Evolutionary conservation across 2,888 invertebrate genomes (phyloP).

Genomic region (Xylota sylvarum): DNA sequence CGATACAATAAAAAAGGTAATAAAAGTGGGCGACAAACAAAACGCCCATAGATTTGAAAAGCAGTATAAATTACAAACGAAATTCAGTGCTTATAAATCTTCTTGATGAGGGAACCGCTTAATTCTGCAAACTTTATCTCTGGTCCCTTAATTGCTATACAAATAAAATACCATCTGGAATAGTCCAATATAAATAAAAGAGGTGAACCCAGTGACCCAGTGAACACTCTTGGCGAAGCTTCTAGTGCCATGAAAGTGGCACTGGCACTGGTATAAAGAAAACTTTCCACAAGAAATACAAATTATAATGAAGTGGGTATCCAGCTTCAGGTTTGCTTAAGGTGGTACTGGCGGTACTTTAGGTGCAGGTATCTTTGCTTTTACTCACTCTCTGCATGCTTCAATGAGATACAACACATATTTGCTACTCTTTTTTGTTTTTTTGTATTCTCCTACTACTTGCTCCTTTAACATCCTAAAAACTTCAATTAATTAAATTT

Average conservation of each 20-base stretch:
- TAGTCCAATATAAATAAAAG: constrained; percentile 29
- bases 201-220: constrained; percentile 10
- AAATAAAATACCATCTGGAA: constrained; percentile 32
- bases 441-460: too few species aligned
- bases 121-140: constrained; percentile 32
- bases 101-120: constrained; percentile 9
- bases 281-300: constrained; percentile 24
- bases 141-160: constrained; percentile 37
- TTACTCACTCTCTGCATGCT: constrained; percentile 1
- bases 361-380: constrained; percentile 34
- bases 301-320: constrained; percentile 41
- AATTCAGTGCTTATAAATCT: constrained; percentile 11
- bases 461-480: constrained; percentile 7
- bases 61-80: constrained; percentile 22
- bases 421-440: too few species aligned
- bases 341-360: constrained; percentile 26
- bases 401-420: constrained; percentile 23
- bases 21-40: constrained; percentile 2
- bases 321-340: constrained; percentile 28
- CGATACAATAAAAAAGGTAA: not conserved
- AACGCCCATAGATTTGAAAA: constrained; percentile 11
- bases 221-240: constrained; percentile 20
- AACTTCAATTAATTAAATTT: constrained; percentile 35
- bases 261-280: constrained; percentile 13
- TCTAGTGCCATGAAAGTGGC: constrained; percentile 1